phyloP scores from a whole-genome alignment of 2,113 vertebrate species.

The Pluvianellus socialis region DNA sequence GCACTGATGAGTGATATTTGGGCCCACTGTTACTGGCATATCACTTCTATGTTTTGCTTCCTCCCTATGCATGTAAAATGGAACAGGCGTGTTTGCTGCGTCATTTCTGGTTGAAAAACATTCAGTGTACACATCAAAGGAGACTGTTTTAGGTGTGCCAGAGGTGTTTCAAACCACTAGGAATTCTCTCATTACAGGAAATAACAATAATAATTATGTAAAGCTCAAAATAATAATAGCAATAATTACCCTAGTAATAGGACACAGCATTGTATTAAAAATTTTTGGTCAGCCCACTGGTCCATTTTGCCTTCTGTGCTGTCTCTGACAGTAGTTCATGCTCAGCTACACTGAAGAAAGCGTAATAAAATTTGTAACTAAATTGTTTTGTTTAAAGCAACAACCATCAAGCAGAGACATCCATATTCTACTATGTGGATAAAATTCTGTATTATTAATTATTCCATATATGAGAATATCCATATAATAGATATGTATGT shows the following conservation, averaged over 20 bases:
- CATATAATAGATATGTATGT: neutral
- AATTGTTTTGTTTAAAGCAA: neutral
- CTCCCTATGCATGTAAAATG: neutral
- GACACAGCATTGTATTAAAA: neutral
- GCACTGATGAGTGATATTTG: neutral
- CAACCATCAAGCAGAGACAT: neutral
- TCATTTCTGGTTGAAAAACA: neutral
- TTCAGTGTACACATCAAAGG: neutral
- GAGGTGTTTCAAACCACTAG: neutral
- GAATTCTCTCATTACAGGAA: neutral
- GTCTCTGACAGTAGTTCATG: neutral
- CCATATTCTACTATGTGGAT: neutral
- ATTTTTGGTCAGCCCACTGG: neutral
- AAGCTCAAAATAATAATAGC: neutral
- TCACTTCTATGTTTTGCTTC: neutral
- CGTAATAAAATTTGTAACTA: neutral
- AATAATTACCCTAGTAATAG: neutral
- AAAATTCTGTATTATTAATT: neutral
- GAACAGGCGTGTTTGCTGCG: rapidly evolving
- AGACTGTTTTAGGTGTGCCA: neutral
- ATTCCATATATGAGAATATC: neutral
- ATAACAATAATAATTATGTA: neutral
- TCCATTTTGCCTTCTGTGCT: neutral
- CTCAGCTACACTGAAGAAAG: neutral
- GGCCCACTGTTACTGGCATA: neutral